phyloP scores from a whole-genome alignment of 2,797 vertebrate genomes.

The Onychomys torridus region DNA sequence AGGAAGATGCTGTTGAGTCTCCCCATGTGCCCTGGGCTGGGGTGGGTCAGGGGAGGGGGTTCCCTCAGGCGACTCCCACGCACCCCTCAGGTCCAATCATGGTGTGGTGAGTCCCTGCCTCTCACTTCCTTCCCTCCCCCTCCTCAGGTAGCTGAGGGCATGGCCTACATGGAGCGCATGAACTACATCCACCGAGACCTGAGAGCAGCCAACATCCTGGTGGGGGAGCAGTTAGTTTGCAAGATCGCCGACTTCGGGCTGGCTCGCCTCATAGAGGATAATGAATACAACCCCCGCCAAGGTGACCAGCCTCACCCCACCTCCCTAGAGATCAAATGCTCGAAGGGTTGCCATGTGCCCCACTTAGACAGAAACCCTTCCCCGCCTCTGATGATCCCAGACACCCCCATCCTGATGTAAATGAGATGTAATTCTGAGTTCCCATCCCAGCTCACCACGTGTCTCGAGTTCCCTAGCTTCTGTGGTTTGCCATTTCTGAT shows the following conservation, averaged over 20 bases:
- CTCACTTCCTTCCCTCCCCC: not conserved
- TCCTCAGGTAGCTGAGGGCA: slow-evolving; percentile 93
- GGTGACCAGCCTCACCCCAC: slow-evolving; percentile 85
- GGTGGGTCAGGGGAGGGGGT: not conserved
- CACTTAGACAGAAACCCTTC: not conserved
- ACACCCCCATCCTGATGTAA: not conserved
- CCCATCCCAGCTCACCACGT: not conserved
- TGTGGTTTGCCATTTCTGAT: slow-evolving; percentile 32
- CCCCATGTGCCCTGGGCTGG: no score
- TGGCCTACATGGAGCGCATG: slow-evolving; percentile 98
- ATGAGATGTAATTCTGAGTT: slow-evolving; percentile 5
- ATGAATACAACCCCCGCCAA: slow-evolving; percentile 97
- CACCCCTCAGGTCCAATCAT: not conserved
- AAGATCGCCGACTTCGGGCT: slow-evolving; percentile 99
- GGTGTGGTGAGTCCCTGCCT: not conserved
- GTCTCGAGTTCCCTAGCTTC: not conserved
- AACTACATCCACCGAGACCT: slow-evolving; percentile 99
- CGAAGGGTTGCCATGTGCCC: not conserved
- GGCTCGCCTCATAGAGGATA: slow-evolving; percentile 96
- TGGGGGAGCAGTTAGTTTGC: slow-evolving; percentile 95
- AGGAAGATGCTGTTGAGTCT: not conserved
- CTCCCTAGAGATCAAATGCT: not conserved
- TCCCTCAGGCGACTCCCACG: not conserved
- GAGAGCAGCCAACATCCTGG: slow-evolving; percentile 97
- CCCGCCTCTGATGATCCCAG: not conserved